These are phyloP conservation scores for Recurvirostra avosetta DNA, from an alignment of 2,113 vertebrate genomes.

Conservation along the genomic window DNA sequence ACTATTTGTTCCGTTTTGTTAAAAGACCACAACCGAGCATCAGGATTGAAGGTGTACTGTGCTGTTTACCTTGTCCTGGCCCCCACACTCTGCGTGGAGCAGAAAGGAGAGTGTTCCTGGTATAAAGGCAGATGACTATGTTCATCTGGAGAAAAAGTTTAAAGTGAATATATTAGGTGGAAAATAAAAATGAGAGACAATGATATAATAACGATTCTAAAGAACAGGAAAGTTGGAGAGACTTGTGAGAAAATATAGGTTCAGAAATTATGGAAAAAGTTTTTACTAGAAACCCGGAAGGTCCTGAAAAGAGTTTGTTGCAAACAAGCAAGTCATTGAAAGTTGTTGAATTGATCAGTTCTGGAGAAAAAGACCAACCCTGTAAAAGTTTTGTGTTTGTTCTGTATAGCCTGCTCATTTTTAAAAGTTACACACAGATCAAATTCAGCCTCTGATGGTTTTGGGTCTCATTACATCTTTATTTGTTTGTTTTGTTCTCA, in stretches of 20 bases:
- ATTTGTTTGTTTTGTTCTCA: not conserved
- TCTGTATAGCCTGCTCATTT: not conserved
- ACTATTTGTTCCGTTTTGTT: not conserved
- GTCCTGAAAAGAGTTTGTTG: not conserved
- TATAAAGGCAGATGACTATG: not conserved
- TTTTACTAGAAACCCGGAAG: not conserved
- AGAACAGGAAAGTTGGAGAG: not conserved
- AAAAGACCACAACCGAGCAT: not conserved
- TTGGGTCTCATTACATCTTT: not conserved
- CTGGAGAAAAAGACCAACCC: rapidly evolving
- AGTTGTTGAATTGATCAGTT: not conserved
- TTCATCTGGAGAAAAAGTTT: not conserved
- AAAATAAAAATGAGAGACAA: not conserved
- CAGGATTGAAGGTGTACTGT: not conserved
- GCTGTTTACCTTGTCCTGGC: not conserved
- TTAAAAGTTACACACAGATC: not conserved
- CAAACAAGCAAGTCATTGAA: not conserved
- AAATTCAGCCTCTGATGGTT: not conserved
- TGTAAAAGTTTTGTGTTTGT: not conserved
- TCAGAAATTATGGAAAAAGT: not conserved
- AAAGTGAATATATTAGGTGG: not conserved
- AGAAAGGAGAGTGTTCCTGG: not conserved
- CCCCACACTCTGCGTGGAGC: too few relatives aligned
- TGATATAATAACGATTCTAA: not conserved
- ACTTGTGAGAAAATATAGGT: not conserved